Conservation (phyloP, 2,113 vertebrate genomes). For the Sialia sialis region DNA sequence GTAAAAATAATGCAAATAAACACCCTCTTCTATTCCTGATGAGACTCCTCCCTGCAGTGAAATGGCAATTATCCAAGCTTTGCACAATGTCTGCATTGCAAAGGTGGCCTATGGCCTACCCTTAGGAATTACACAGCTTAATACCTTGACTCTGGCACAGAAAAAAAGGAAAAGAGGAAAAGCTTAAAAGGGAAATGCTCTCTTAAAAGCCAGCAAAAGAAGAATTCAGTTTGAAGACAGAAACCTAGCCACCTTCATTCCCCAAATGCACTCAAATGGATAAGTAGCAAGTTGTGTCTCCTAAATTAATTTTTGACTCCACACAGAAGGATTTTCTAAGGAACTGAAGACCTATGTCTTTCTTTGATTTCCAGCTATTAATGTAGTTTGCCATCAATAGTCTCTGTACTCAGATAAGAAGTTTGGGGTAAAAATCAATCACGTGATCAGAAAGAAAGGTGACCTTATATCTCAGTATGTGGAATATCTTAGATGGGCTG, state of each 20-base stretch:
- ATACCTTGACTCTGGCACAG: conserved; percentile 15
- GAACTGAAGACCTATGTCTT: not conserved
- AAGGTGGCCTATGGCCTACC: conserved; percentile 33
- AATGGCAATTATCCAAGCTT: conserved; percentile 28
- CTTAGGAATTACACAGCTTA: not conserved
- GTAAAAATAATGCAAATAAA: conserved; percentile 51
- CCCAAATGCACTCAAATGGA: not conserved
- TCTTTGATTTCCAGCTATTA: not conserved
- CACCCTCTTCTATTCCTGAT: not conserved
- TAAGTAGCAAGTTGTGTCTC: not conserved
- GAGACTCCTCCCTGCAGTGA: conserved; percentile 22
- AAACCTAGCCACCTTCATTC: not conserved
- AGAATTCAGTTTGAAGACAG: not conserved
- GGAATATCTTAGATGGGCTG: not conserved
- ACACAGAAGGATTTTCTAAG: not conserved
- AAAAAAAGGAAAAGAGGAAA: not conserved
- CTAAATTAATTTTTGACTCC: not conserved
- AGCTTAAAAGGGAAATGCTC: not conserved
- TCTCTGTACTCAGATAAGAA: not conserved
- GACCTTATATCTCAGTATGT: not conserved
- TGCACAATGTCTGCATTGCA: conserved; percentile 48
- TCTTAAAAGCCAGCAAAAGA: not conserved
- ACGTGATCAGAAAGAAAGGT: not conserved
- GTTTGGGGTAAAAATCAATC: not conserved
- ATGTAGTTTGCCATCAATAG: not conserved